Base-by-base conservation (phyloP, 2,888 invertebrate genomes). In the Patella caerulea region DNA sequence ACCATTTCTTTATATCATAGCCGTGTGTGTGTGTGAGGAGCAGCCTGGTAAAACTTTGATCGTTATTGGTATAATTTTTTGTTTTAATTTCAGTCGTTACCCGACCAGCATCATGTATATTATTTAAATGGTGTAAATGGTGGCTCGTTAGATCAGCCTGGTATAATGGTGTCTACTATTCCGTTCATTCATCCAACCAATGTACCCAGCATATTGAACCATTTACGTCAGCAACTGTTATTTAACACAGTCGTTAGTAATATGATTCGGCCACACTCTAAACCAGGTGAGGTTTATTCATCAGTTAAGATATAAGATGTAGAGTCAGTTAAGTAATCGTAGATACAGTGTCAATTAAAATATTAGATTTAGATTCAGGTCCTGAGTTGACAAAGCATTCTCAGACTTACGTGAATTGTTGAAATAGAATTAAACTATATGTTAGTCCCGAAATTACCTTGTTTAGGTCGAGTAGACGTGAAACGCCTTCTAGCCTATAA, bases 151-250 rank as follows among this genome's bases (percentile, higher is more conserved):
- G 90, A 86, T 92, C 85, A 96, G 92, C 94, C 95, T 82, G 97
- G 96, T 9, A 94, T 95, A 83, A 92, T 95, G 86, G 95, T 97
- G 74, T 93, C 94, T 74, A 95, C 95, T 81, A 95, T 98, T 78
- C 97, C 97, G 0, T 98, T 98, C 93, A 97, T 96, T 0, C 97
- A 98, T 92, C 98, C 98, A 2, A 95, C 96, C 11, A 97, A 97
- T 91, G 97, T 98, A 79, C 95, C 97, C 73, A 95, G 95, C 89
- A 96, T 98, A 85, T 93, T 98, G 59, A 94, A 94, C 65, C 94
- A 95, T 82, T 93, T 98, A 19, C 94, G 98, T 4, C 97, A 97
- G 87, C 98, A 98, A 92, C 95, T 97, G 59, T 93, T 98, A 19
- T 98, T 98, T 93, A 98, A 98, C 92, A 94, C 96, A 24, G 94